These are phyloP conservation scores for Marronus borbonicus DNA, from an alignment of 2,888 invertebrate genomes.

Conservation along the genomic window DNA sequence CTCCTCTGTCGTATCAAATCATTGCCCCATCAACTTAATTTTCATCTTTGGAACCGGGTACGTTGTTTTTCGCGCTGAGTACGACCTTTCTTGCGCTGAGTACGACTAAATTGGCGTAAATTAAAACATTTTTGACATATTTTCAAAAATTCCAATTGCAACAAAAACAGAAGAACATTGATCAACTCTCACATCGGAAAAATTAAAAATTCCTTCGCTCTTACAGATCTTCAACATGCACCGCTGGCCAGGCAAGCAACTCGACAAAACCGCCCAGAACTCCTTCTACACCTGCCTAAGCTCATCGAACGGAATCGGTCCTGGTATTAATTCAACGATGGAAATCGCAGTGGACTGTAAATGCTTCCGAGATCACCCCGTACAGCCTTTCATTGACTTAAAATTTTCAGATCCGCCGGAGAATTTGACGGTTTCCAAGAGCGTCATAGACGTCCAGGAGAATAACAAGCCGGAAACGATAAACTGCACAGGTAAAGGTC, in stretches of 20 bases:
- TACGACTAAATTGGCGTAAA: no score
- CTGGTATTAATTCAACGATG: slow-evolving; percentile 87
- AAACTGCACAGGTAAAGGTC: slow-evolving; percentile 77
- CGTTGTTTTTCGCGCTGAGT: no score
- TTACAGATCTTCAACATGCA: slow-evolving; percentile 87
- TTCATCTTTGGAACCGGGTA: no score
- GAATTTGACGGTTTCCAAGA: slow-evolving; percentile 81
- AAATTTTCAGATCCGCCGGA: slow-evolving; percentile 83
- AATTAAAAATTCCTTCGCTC: neutral
- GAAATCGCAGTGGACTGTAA: slow-evolving; percentile 93
- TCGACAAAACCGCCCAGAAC: slow-evolving; percentile 84
- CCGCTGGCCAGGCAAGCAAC: slow-evolving; percentile 84
- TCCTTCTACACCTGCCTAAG: slow-evolving; percentile 90
- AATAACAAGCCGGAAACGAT: slow-evolving; percentile 74
- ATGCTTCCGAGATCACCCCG: slow-evolving; percentile 65
- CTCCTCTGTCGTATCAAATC: no score
- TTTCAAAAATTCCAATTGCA: no score
- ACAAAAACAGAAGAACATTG: no score
- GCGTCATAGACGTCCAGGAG: slow-evolving; percentile 72
- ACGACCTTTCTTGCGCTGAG: no score
- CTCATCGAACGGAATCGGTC: slow-evolving; percentile 83
- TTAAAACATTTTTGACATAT: no score
- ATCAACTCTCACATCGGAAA: neutral
- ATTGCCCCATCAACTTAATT: no score
- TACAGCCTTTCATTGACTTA: neutral